Evolutionary conservation across 2,888 invertebrate genomes (phyloP), one percentile per base, ranked within the genome.

Genomic region (Diplolepis rosae): DNA sequence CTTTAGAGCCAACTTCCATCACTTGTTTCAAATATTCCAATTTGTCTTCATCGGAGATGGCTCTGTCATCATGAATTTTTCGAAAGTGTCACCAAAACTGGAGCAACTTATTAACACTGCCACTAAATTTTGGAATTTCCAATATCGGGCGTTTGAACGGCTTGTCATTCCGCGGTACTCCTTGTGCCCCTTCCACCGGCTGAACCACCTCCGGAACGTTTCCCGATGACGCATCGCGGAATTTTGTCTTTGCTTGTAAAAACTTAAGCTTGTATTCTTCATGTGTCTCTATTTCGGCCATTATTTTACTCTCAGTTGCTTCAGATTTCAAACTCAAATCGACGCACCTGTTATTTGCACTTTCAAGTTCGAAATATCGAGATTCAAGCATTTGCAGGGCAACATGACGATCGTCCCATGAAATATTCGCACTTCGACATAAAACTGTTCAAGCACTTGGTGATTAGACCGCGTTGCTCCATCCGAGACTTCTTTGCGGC

Each of bases 71-170:
- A 48, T 83, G 71, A 4, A 82, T 79, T 68, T 80, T 81, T 24
- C 66, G 22, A 65, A 80, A 83, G 39, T 80, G 81, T 1, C 76
- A 75, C 81, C 82, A 83, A 68, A 82, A 84, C 5, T 73, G 68
- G 2, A 83, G 68, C 82, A 80, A 83, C 1, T 78, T 71, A 32
- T 68, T 70, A 3, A 79, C 54, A n/a, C 73, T 68, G n/a, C 81
- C 81, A 54, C 67, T 71, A 66, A 80, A 83, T 70, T 80, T 80
- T 2, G 65, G 68, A 6, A 82, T 68, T 65, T 83, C 73, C 9
- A 80, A 50, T 6, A 72, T 74, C 3, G 81, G 77, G 15, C 11
- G 28, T 45, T 56, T 32, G 32, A 69, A 50, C 51, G 66, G 51
- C 56, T 7, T 39, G 11, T 39, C 39, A n/a, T n/a, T n/a, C n/a